Percentiles rank a stretch among this genome's conserved stretches.
Conservation (phyloP, 2,113 vertebrate genomes). For the Crotalus tigris region DNA sequence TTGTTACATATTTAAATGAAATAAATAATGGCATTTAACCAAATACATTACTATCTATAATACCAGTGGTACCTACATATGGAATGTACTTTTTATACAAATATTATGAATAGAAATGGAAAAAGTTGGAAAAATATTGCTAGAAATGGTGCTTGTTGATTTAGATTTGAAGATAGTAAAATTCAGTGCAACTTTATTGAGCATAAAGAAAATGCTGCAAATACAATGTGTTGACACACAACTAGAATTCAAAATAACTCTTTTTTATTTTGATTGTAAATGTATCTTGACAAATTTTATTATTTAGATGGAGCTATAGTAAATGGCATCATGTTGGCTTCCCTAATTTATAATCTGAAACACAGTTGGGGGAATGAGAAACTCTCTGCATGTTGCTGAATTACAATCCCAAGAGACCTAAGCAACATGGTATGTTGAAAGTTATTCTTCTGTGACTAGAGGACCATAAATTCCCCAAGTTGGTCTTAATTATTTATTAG, state of each 20-base stretch:
- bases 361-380: background rate
- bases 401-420: background rate
- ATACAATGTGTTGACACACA: background rate
- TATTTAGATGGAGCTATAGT: conserved; percentile 31
- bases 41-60: background rate
- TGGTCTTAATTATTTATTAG: background rate
- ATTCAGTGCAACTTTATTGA: background rate
- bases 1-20: background rate
- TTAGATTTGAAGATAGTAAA: background rate
- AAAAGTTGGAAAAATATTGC: background rate
- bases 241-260: background rate
- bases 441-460: background rate
- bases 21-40: background rate
- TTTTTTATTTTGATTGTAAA: conserved; percentile 38
- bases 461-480: background rate
- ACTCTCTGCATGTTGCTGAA: background rate
- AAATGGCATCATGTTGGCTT: background rate
- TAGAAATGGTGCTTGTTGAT: background rate
- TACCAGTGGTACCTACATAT: background rate
- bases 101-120: background rate
- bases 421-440: background rate
- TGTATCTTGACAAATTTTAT: conserved; percentile 29
- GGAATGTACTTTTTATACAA: background rate
- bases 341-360: conserved; percentile 32
- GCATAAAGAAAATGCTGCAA: background rate